Base-by-base conservation (phyloP, 2,888 invertebrate genomes). In the Helleia helle region DNA sequence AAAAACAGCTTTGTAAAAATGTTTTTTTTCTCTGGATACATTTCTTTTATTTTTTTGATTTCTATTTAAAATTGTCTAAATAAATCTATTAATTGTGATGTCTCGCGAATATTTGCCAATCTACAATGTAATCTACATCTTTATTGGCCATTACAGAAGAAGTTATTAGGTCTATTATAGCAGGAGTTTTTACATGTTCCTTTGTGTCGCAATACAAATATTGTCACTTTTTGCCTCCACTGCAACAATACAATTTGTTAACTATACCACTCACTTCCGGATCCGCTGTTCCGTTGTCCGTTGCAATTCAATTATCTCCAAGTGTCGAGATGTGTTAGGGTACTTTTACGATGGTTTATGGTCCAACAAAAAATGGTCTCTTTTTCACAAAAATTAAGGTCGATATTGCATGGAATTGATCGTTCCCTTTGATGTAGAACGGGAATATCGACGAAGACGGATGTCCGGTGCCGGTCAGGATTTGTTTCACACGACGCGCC, bases 381-480 rank as follows among this genome's bases (percentile, higher is more conserved):
- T 65, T 56, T 43, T 59, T 49, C 50, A 39, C 43, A 48, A 39
- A 43, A 36, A 36, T 53, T 77, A 80, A 68, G 68, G 79, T 73
- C 64, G 59, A 71, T 65, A 58, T 71, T 55, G 67, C 60, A 59
- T 65, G 65, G 59, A 58, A 60, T 63, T 51, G 58, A 63, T 65
- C 63, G 62, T 58, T 75, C 74, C 71, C 77, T 83, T 83, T 83
- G 83, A 83, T 71, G 83, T 83, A 62, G 74, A 74, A 80, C 74
- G 74, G 80, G 81, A 81, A 83, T 79, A 81, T 80, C 76, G 75
- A 74, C 79, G 75, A 80, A 83, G 83, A 79, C 84, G 84, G 84
- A 84, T 71, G 83, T 84, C 84, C 84, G 84, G 77, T 81, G 73
- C 83, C 83, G 84, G 84, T 81, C 80, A 81, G 83, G 81, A 81